Percentiles rank a stretch among this genome's conserved stretches.
These are phyloP conservation scores for Hemichromis elongatus DNA, from an alignment of 2,113 vertebrate species.

Conservation along the genomic window DNA sequence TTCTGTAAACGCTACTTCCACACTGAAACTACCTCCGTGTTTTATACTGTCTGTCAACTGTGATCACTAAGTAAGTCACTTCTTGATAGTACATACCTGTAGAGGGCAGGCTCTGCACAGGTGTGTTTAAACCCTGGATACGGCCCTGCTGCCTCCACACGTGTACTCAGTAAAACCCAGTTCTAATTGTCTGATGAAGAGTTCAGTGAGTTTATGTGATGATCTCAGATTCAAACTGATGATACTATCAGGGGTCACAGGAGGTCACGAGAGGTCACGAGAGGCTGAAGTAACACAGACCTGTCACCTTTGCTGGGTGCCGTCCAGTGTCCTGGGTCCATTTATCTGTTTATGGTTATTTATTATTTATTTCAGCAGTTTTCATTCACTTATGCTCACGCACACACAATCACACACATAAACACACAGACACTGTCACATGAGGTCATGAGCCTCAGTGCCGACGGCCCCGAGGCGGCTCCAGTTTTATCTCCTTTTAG, in stretches of 20 bases:
- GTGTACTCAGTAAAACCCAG: no score
- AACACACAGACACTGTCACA: fast-evolving
- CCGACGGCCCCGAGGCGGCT: not conserved
- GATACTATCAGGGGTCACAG: not conserved
- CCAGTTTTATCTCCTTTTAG: conserved; percentile 10
- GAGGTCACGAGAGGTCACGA: not conserved
- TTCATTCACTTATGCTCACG: not conserved
- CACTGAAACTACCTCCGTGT: fast-evolving
- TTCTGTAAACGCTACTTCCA: no score
- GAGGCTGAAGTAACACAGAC: not conserved
- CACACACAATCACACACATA: not conserved
- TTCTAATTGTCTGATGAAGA: no score
- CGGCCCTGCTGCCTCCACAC: no score
- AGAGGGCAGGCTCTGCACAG: no score
- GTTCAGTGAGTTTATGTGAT: not conserved
- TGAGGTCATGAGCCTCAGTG: not conserved
- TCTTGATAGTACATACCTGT: no score
- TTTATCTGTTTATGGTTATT: not conserved
- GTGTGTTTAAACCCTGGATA: no score
- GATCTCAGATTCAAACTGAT: not conserved
- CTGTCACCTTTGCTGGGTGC: not conserved
- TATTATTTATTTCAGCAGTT: not conserved
- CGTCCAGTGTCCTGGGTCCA: not conserved
- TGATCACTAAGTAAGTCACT: no score
- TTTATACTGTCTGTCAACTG: no score